These are phyloP conservation scores for Chelidonichthys spinosus DNA, from an alignment of 2,797 vertebrate species.

Conservation along the genomic window DNA sequence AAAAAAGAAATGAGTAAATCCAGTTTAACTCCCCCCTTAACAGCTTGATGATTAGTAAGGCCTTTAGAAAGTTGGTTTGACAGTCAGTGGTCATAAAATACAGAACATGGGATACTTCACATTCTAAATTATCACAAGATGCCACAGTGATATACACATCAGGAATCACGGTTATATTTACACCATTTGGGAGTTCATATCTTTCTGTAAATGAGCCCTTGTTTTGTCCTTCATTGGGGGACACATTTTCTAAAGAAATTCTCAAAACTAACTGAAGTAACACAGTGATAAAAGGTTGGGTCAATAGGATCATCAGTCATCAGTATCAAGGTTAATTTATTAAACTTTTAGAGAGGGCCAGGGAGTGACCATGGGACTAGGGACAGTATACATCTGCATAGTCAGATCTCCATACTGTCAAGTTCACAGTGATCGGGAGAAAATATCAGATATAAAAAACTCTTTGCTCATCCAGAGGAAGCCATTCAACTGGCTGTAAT, in stretches of 20 bases:
- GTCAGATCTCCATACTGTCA: background rate
- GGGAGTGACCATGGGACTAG: constrained; percentile 29
- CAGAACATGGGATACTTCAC: constrained; percentile 47
- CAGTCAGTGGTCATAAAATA: constrained; percentile 58
- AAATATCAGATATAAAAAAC: constrained; percentile 10
- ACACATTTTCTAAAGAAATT: constrained; percentile 26
- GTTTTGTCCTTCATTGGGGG: constrained; percentile 18
- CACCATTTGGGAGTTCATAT: constrained; percentile 49
- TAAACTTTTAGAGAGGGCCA: background rate
- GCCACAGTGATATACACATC: constrained; percentile 51
- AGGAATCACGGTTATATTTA: constrained; percentile 60
- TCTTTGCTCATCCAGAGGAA: constrained; percentile 30
- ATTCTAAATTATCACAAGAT: constrained; percentile 51
- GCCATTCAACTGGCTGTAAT: background rate
- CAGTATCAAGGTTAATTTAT: background rate
- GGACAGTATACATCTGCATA: constrained; percentile 1
- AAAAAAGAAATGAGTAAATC: constrained; percentile 1
- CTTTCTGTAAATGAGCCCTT: constrained; percentile 27
- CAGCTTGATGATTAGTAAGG: constrained; percentile 36
- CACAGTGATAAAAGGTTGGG: background rate
- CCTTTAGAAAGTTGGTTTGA: constrained; percentile 51
- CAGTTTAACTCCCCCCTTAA: constrained; percentile 41
- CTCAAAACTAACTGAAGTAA: constrained; percentile 8
- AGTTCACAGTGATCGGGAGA: background rate
- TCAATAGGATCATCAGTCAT: constrained; percentile 8